Base-by-base conservation (phyloP, 2,797 vertebrate species). In the Peromyscus eremicus region DNA sequence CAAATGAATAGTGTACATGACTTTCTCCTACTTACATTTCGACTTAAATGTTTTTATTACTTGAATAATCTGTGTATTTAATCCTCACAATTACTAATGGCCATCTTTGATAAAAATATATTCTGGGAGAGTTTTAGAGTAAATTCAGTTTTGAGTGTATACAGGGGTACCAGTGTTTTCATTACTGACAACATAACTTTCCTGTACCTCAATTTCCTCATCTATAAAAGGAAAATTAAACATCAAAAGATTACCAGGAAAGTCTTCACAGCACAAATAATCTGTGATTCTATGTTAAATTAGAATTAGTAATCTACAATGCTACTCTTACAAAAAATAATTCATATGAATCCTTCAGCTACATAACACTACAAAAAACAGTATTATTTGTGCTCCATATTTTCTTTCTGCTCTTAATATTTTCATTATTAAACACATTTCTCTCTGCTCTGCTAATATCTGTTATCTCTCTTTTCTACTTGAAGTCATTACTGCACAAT, bases 61-160 rank as follows among this genome's bases (percentile, higher is more conserved):
- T 60, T 55, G 79, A 85, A 49, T 93, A 95, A 95, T 68, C 37
- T 95, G 5, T 57, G 2, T 75, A 66, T 86, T 90, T 93, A 97
- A 92, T 81, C 40, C 17, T 95, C 6, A 93, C 34, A 70, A 71
- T 84, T 91, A 46, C 29, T 94, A 85, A 87, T 95, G 40, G 11
- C 71, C 57, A 76, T 86, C 70, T 97, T 96, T 88, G 70, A 83
- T 96, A 52, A 88, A 96, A 93, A 83, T 57, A 55, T 84, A 70
- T 40, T 85, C 92, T 62, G 77, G 49, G 57, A 73, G 83, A 89
- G 88, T 86, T 64, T 40, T 87, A 77, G 37, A 89, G 88, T 84
- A 93, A 88, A 85, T 85, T 97, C 32, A 92, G 37, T 92, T 95
- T 93, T 80, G 71, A 91, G 34, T 86, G 5, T 25, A 12, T 86